These are phyloP conservation scores for Eumaeus atala DNA, from an alignment of 1,140 invertebrate genomes.

Conservation along the genomic window DNA sequence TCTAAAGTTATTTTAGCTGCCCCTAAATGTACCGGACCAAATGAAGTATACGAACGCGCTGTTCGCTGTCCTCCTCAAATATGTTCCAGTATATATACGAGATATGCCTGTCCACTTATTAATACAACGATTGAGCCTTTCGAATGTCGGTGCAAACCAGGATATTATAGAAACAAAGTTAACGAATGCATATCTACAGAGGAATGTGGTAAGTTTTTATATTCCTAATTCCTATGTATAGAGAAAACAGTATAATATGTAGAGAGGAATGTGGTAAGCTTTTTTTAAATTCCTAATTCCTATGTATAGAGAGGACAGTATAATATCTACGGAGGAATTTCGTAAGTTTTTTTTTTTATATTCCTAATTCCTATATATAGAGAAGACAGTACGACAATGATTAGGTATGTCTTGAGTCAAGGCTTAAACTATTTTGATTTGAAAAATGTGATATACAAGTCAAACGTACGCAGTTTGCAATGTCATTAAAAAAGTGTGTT, in stretches of 20 bases:
- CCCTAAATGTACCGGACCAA: slow-evolving; percentile 15
- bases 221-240: too few species aligned
- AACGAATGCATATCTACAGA: slow-evolving; percentile 32
- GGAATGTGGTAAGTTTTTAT: slow-evolving; percentile 27
- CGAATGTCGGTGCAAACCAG: slow-evolving; percentile 30
- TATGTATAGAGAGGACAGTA: too few species aligned
- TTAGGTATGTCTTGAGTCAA: too few species aligned
- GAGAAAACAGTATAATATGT: slow-evolving; percentile 26
- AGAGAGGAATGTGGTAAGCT: slow-evolving; percentile 31
- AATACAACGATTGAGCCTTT: slow-evolving; percentile 17
- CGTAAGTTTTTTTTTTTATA: slow-evolving; percentile 24
- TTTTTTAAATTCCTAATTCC: background rate
- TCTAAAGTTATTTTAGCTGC: slow-evolving; percentile 7
- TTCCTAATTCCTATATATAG: too few species aligned
- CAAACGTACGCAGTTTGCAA: too few species aligned
- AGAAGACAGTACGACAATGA: too few species aligned
- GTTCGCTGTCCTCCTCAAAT: slow-evolving; percentile 22
- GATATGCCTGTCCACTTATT: slow-evolving; percentile 19
- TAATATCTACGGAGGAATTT: slow-evolving; percentile 31
- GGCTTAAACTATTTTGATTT: too few species aligned
- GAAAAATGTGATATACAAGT: too few species aligned
- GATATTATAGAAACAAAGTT: slow-evolving; percentile 32
- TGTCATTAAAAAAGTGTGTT: too few species aligned
- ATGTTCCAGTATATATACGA: slow-evolving; percentile 31
- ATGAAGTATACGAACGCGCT: slow-evolving; percentile 19